Evolutionary conservation across 2,113 vertebrate species (phyloP).

Genomic region (Arizona elegans): DNA sequence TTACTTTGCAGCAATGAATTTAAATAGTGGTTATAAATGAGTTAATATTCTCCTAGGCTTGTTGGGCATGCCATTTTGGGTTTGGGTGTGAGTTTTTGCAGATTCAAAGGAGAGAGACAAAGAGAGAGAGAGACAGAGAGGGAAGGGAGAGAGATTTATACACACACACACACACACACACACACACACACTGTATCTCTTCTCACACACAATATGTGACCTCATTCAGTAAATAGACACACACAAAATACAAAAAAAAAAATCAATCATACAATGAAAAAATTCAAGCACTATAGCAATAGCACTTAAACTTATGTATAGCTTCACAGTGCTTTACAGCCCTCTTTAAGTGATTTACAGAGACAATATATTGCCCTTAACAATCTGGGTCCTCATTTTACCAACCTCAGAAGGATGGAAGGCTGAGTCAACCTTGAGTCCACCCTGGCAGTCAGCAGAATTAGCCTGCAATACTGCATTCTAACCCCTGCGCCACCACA

Average conservation of each 20-base stretch:
- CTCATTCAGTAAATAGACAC: not conserved
- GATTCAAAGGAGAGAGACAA: not conserved
- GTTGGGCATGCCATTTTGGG: not conserved
- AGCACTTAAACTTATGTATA: no score
- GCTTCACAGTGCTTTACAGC: no score
- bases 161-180: no score
- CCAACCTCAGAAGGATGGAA: no score
- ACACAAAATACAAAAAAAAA: not conserved
- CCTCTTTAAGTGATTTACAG: no score
- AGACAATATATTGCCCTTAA: no score
- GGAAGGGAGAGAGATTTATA: not conserved
- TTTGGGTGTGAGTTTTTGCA: not conserved
- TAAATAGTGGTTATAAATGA: not conserved
- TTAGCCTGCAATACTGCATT: no score
- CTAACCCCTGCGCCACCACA: no score
- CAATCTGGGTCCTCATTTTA: no score
- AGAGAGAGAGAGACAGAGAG: no score
- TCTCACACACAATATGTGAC: not conserved
- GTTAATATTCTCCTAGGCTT: not conserved
- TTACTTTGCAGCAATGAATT: not conserved
- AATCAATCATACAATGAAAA: not conserved
- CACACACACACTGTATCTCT: not conserved
- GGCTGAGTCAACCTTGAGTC: not conserved
- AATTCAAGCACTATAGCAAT: not conserved
- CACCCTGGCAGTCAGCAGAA: no score